phyloP scores from a whole-genome alignment of 2,113 vertebrate genomes.

The Cyprichromis sp. region DNA sequence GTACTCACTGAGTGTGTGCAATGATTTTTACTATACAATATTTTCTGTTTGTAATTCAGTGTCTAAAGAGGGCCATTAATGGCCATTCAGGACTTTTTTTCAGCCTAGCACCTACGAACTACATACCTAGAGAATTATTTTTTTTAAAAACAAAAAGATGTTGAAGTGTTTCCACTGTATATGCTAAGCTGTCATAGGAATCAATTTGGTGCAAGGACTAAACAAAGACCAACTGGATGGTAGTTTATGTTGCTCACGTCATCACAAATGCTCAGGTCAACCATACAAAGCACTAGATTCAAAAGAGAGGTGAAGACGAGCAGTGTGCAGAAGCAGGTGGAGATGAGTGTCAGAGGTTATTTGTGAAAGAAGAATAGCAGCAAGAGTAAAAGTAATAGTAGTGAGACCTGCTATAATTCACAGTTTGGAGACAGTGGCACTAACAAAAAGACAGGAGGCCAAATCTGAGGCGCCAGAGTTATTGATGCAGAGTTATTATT shows the following conservation, averaged over 20 bases:
- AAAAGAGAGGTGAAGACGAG: neutral
- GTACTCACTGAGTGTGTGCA: neutral
- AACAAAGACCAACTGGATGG: neutral
- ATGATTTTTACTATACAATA: neutral
- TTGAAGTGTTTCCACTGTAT: neutral
- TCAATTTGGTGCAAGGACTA: neutral
- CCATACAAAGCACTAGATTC: neutral
- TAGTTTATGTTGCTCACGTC: neutral
- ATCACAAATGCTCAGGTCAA: neutral
- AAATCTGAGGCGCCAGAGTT: neutral
- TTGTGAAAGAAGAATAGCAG: neutral
- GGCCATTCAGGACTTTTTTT: neutral
- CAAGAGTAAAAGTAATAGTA: neutral
- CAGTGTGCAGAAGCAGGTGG: neutral
- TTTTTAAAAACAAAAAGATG: accelerated
- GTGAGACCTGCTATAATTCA: neutral
- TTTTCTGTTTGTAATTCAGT: neutral
- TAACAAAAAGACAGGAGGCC: neutral
- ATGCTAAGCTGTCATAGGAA: neutral
- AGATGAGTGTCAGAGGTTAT: neutral
- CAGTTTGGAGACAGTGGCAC: neutral
- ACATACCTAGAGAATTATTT: neutral
- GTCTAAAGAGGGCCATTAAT: neutral
- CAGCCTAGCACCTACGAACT: neutral
- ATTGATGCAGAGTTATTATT: neutral